Evolutionary conservation across 2,113 vertebrate species (phyloP).

Genomic region (Psittacula cyanocephala): DNA sequence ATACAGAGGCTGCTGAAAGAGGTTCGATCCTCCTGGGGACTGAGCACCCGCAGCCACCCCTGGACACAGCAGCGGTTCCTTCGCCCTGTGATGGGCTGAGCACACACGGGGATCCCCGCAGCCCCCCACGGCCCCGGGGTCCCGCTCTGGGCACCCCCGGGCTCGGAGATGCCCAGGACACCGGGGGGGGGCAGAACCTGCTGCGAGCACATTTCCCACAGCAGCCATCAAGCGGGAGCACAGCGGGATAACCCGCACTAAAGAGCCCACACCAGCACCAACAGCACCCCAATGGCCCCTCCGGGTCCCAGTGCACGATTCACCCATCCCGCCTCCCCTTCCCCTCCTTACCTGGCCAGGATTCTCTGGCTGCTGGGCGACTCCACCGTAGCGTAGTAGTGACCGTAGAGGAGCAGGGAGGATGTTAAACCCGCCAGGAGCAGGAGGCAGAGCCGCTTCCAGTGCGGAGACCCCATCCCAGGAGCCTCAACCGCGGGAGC

Average conservation of each 20-base stretch:
- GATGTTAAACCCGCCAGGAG: slow-evolving; percentile 36
- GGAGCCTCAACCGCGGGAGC: accelerated
- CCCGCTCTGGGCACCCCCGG: not conserved
- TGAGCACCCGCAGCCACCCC: not conserved
- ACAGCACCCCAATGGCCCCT: not conserved
- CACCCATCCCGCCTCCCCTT: not conserved
- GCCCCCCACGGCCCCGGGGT: not conserved
- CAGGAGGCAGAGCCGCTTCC: slow-evolving; percentile 46
- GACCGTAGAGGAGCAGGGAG: slow-evolving; percentile 52
- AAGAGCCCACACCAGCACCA: not conserved
- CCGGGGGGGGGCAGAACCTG: not conserved
- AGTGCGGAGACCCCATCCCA: slow-evolving; percentile 56
- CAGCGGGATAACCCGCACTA: not conserved
- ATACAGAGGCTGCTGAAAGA: not conserved
- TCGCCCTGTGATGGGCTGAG: not conserved
- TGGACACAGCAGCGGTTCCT: not conserved
- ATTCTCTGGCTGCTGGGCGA: not conserved
- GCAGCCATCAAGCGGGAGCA: not conserved
- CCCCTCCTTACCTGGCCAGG: slow-evolving; percentile 41
- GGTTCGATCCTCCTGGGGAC: not conserved
- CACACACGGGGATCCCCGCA: accelerated
- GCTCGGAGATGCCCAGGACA: not conserved
- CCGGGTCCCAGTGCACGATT: not conserved
- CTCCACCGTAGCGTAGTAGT: slow-evolving; percentile 10
- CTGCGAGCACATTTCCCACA: not conserved